These are phyloP conservation scores for Drosophila pseudotalamancana DNA, from an alignment of 2,888 invertebrate species.

Conservation along the genomic window DNA sequence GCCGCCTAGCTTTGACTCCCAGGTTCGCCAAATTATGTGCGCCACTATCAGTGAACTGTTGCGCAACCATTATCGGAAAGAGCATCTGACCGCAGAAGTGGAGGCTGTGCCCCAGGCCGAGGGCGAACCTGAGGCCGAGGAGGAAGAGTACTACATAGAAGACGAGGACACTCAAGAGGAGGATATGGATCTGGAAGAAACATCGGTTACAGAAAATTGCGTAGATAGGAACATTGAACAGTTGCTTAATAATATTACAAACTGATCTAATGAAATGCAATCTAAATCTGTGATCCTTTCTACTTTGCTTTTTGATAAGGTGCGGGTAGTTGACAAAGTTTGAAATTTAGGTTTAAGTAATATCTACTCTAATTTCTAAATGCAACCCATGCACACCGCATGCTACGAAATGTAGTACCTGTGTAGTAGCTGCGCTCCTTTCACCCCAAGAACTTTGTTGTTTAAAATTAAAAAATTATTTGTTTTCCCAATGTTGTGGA, in stretches of 20 bases:
- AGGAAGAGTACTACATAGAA: constrained; percentile 54
- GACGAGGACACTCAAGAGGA: constrained; percentile 69
- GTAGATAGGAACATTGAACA: constrained; percentile 63
- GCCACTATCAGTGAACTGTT: constrained; percentile 86
- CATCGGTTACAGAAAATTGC: constrained; percentile 32
- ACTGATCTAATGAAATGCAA: constrained; percentile 24
- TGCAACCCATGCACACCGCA: too few relatives aligned
- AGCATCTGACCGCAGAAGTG: constrained; percentile 76
- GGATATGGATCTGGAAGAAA: constrained; percentile 63
- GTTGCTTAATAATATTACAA: constrained; percentile 63
- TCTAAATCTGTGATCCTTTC: not conserved
- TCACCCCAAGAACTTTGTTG: too few relatives aligned
- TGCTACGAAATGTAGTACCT: too few relatives aligned
- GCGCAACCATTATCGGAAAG: constrained; percentile 80
- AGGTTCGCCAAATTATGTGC: constrained; percentile 90
- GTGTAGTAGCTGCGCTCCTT: too few relatives aligned
- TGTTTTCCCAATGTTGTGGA: too few relatives aligned
- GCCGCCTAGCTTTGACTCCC: constrained; percentile 88
- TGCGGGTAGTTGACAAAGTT: too few relatives aligned
- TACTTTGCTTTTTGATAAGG: not conserved
- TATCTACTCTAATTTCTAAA: too few relatives aligned
- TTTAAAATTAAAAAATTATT: too few relatives aligned
- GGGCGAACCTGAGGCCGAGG: constrained; percentile 50
- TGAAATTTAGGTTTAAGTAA: too few relatives aligned
- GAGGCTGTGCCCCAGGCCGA: constrained; percentile 72